A percentile compares a stretch with the other conserved stretches of the same genome.
Conservation (phyloP, 2,113 vertebrate genomes). For the Lamprologus ornatipinnis region DNA sequence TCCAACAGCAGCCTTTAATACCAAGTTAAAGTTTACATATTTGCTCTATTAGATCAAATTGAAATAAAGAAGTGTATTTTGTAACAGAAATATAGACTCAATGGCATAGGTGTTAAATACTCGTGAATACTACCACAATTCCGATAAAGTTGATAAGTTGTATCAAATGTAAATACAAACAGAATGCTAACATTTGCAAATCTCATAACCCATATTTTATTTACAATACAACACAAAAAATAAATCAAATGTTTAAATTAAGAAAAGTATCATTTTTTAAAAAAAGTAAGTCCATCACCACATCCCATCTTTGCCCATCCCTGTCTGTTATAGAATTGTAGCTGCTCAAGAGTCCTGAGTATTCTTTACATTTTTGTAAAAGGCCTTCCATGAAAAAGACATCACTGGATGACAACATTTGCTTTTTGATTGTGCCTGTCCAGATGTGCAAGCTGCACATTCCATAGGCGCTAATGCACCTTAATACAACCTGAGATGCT, state of each 20-base stretch:
- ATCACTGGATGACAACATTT: neutral
- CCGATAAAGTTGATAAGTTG: neutral
- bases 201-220: neutral
- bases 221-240: neutral
- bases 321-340: neutral
- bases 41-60: neutral
- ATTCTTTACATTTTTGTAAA: neutral
- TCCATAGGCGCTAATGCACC: neutral
- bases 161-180: neutral
- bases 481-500: neutral
- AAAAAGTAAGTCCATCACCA: neutral
- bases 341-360: neutral
- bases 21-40: neutral
- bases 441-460: neutral
- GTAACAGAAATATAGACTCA: neutral
- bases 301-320: neutral
- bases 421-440: neutral
- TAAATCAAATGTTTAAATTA: neutral
- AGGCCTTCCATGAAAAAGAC: neutral
- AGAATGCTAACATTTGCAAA: neutral
- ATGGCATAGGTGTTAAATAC: neutral
- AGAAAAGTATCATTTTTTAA: fast-evolving
- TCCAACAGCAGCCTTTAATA: neutral
- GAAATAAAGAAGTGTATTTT: neutral
- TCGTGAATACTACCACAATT: neutral